Conservation (phyloP, 2,888 invertebrate genomes). For the Scaptomyza polygonia region DNA sequence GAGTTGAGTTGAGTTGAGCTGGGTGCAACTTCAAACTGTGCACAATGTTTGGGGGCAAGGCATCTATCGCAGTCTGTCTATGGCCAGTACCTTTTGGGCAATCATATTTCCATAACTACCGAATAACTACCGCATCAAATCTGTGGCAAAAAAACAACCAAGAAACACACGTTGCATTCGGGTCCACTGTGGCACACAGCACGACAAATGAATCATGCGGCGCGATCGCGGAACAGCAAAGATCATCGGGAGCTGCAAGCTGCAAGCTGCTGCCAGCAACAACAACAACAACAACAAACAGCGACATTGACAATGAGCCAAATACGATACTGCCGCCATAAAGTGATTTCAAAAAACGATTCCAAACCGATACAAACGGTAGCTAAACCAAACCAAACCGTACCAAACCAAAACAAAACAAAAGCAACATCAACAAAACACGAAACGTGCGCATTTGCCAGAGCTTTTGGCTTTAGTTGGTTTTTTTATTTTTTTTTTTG, state of each 20-base stretch:
- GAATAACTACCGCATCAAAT: conserved; percentile 9
- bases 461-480: conserved; percentile 74
- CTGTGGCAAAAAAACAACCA: conserved; percentile 16
- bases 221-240: conserved; percentile 27
- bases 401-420: conserved; percentile 28
- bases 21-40: conserved; percentile 55
- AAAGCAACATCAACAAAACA: conserved; percentile 40
- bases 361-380: conserved; percentile 67
- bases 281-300: conserved; percentile 65
- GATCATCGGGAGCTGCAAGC: conserved; percentile 40
- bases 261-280: conserved; percentile 19
- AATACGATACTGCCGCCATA: conserved; percentile 45
- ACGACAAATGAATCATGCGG: conserved; percentile 79
- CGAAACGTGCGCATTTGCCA: conserved; percentile 70
- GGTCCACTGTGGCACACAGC: conserved; percentile 50
- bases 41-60: conserved; percentile 41
- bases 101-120: conserved; percentile 53
- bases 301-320: conserved; percentile 79
- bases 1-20: too few species aligned
- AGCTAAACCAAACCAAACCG: conserved; percentile 62
- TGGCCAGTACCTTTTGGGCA: conserved; percentile 37
- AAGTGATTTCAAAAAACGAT: conserved; percentile 63
- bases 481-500: conserved; percentile 49
- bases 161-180: conserved; percentile 31
- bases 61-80: background rate